Percentiles rank a stretch among this genome's conserved stretches.
Conservation (phyloP, 2,113 vertebrate species). For the Trinectes maculatus region DNA sequence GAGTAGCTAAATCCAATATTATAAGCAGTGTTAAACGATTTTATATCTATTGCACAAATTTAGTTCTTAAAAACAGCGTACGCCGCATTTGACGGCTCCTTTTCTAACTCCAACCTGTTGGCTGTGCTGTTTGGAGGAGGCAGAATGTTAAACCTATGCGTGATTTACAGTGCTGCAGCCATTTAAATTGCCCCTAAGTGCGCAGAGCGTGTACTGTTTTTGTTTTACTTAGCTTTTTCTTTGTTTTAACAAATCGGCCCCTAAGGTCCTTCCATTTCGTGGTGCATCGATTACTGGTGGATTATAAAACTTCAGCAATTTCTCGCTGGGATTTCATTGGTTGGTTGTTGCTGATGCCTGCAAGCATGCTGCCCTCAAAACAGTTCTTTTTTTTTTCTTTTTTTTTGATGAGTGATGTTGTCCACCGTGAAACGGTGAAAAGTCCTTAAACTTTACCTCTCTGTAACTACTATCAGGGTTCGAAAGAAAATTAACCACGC, state of each 20-base stretch:
- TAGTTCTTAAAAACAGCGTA: neutral
- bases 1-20: conserved; percentile 20
- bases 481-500: conserved; percentile 20
- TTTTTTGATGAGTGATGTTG: conserved; percentile 18
- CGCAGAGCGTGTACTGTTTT: conserved; percentile 5
- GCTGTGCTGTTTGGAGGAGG: conserved; percentile 4
- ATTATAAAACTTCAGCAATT: conserved; percentile 40
- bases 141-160: conserved; percentile 1
- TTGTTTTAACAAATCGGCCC: conserved; percentile 46
- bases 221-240: conserved; percentile 32
- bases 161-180: conserved; percentile 18
- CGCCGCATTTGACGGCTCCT: conserved; percentile 5
- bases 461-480: conserved; percentile 30
- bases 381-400: neutral
- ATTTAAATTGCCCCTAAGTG: conserved; percentile 25
- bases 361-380: conserved; percentile 18
- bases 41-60: neutral
- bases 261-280: conserved; percentile 39
- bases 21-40: conserved; percentile 1
- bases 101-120: conserved; percentile 5
- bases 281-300: conserved; percentile 40
- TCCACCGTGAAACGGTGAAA: conserved; percentile 21
- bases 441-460: conserved; percentile 15
- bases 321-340: conserved; percentile 39
- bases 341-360: conserved; percentile 31